Percentiles rank a stretch among this genome's conserved stretches.
phyloP scores from a whole-genome alignment of 2,113 vertebrate species.

The Vulpes vulpes region DNA sequence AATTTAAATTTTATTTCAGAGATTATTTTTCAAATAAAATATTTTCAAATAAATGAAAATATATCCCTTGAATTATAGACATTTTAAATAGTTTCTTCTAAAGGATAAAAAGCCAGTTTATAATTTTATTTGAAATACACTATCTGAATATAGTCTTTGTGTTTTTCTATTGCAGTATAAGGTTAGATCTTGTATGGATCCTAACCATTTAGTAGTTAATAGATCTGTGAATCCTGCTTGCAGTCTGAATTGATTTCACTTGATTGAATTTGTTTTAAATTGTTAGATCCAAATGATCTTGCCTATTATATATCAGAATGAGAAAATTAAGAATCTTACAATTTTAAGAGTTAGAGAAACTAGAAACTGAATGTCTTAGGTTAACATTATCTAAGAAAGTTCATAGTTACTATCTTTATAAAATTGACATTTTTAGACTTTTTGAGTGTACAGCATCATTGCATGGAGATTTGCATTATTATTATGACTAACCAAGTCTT shows the following conservation, averaged over 20 bases:
- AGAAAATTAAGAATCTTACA: conserved; percentile 55
- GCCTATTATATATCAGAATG: neutral
- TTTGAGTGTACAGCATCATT: neutral
- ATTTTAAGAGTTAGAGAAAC: neutral
- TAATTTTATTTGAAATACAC: conserved; percentile 40
- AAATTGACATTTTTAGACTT: conserved; percentile 12
- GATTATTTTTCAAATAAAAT: neutral
- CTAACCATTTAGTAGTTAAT: neutral
- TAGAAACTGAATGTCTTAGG: neutral
- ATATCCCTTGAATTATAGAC: neutral
- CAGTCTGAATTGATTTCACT: neutral
- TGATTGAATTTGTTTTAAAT: neutral
- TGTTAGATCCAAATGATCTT: conserved; percentile 9
- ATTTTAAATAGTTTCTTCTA: conserved; percentile 9
- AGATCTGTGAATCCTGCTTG: neutral
- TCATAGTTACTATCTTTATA: neutral
- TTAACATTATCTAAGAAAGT: neutral
- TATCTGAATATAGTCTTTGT: neutral
- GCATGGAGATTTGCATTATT: neutral
- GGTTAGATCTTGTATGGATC: neutral
- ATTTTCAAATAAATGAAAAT: conserved; percentile 58
- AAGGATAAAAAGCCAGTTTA: neutral
- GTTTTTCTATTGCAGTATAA: conserved; percentile 19
- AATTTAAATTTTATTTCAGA: conserved; percentile 63
- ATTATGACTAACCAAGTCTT: neutral